Evolutionary conservation across 2,888 invertebrate species (phyloP).

Genomic region (Drosophila pseudotakahashii): DNA sequence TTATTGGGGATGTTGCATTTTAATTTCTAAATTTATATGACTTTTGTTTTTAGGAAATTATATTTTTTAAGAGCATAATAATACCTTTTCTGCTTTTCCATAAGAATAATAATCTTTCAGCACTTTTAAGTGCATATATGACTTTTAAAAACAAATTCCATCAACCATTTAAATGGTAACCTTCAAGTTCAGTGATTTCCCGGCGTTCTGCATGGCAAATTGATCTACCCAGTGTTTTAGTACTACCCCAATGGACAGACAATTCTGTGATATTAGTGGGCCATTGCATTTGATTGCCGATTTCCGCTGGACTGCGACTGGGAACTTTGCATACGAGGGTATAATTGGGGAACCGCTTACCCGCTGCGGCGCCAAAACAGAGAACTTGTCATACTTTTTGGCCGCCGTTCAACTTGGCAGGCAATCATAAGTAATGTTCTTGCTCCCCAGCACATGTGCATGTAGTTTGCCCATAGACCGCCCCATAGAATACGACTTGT

Average conservation of each 20-base stretch:
- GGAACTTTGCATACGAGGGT: slow-evolving; percentile 21
- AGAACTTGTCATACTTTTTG: slow-evolving; percentile 53
- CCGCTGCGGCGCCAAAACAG: slow-evolving; percentile 34
- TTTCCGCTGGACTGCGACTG: slow-evolving; percentile 36
- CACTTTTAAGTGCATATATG: background rate
- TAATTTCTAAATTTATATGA: too few species aligned
- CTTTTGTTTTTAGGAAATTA: too few species aligned
- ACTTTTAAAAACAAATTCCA: background rate
- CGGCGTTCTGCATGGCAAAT: slow-evolving; percentile 4
- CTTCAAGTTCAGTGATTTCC: slow-evolving; percentile 9
- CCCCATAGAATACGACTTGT: slow-evolving; percentile 11
- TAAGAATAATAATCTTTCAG: background rate
- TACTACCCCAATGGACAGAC: slow-evolving; percentile 18
- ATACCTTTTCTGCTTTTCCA: background rate
- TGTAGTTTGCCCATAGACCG: background rate
- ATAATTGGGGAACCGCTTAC: slow-evolving; percentile 34
- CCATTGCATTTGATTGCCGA: slow-evolving; percentile 43
- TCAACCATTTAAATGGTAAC: background rate
- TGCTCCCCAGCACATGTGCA: slow-evolving; percentile 19
- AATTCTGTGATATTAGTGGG: slow-evolving; percentile 41
- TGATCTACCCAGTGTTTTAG: slow-evolving; percentile 7
- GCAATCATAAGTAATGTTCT: slow-evolving; percentile 56
- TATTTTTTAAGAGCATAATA: too few species aligned
- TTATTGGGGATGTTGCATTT: too few species aligned
- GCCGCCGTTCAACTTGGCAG: slow-evolving; percentile 57